Base-by-base conservation (phyloP, 1,140 invertebrate genomes). In the Delia radicum region DNA sequence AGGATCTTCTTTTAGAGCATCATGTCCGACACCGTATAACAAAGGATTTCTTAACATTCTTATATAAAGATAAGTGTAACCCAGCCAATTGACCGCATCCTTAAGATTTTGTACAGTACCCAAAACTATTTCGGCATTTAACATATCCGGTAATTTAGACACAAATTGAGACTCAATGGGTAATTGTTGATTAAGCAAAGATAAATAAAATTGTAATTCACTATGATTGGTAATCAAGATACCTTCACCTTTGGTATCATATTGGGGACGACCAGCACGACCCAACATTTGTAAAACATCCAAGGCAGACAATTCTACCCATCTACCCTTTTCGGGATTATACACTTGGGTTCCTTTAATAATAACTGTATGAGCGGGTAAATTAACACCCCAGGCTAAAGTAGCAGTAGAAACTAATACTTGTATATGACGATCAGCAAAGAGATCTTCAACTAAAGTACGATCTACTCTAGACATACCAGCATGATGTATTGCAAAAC, bases 281-380 rank as follows among this genome's bases (percentile, higher is more conserved):
- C 98, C 98, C 81, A 99, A 88, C 98, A 99, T 99, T 88, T 98
- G 98, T 75, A 99, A 89, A 8, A 99, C 96, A 90, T 99, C 98
- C 27, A 99, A 87, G 37, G 97, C 96, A 67, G 97, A 96, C 26
- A 99, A 87, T 88, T 99, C 98, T 1, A 96, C 94, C 98, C 98
- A 99, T 77, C 96, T 89, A 21, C 98, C 98, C 87, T 99, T 98
- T 86, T 99, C 98, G 0, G 98, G 96, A 84, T 95, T 98, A 87
- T 99, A 99, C 61, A 99, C 93, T 87, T 99, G 97, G 0, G 98
- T 99, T 26, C 97, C 98, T 87, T 99, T 99, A 80, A 99, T 99
- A 75, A 99, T 99, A 29, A 99, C 98, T 12, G 98, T 99, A 86
- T 99, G 98, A 0, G 98, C 98, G 0, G 98, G 98, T 74, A 99